These are phyloP conservation scores for Rapana venosa DNA, from an alignment of 2,888 invertebrate species.

Conservation along the genomic window DNA sequence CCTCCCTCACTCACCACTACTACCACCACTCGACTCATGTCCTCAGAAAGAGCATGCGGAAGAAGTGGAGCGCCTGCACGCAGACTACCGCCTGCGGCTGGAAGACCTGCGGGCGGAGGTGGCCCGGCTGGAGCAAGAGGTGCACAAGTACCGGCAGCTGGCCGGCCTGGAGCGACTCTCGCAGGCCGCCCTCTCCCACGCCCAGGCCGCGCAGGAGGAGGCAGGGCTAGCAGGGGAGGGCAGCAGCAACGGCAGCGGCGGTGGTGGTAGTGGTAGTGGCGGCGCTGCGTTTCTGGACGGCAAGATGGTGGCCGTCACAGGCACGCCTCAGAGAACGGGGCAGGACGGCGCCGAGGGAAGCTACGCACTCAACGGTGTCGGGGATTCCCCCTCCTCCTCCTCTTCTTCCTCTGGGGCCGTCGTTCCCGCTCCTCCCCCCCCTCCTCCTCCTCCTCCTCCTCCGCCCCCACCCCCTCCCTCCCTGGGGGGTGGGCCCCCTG, in stretches of 20 bases:
- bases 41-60: slow-evolving; percentile 69
- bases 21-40: too few relatives aligned
- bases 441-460: slow-evolving; percentile 49
- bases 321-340: slow-evolving; percentile 46
- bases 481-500: slow-evolving; percentile 75
- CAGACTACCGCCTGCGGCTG: slow-evolving; percentile 78
- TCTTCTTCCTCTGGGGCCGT: slow-evolving; percentile 63
- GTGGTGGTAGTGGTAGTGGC: too few relatives aligned
- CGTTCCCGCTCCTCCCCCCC: slow-evolving; percentile 31
- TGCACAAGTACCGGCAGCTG: slow-evolving; percentile 82
- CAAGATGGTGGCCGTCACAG: slow-evolving; percentile 53
- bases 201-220: slow-evolving; percentile 63
- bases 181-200: slow-evolving; percentile 80
- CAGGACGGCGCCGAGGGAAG: not conserved
- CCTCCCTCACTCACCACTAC: too few relatives aligned
- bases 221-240: slow-evolving; percentile 50
- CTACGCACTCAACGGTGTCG: not conserved
- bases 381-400: not conserved
- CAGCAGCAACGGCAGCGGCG: not conserved
- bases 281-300: slow-evolving; percentile 29
- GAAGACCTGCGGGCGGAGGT: slow-evolving; percentile 78
- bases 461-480: slow-evolving; percentile 58
- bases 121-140: slow-evolving; percentile 80
- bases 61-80: slow-evolving; percentile 62
- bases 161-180: slow-evolving; percentile 82